These are phyloP conservation scores for Poecilia wingei DNA, from an alignment of 2,797 vertebrate species.

Conservation along the genomic window DNA sequence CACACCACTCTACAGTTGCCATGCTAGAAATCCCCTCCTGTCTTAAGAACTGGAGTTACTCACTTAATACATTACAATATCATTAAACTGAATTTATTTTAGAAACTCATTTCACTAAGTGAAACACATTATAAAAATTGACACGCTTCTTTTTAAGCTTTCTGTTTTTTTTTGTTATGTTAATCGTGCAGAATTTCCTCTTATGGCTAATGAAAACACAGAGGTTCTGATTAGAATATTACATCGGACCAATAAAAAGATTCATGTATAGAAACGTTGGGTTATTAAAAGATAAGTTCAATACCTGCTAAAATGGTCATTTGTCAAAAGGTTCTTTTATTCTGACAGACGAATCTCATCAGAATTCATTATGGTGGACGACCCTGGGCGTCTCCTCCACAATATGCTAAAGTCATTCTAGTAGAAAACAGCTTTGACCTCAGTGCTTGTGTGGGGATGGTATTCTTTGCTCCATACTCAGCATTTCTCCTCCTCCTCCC, in stretches of 20 bases:
- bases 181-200: neutral
- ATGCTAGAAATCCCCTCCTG: neutral
- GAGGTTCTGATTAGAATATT: neutral
- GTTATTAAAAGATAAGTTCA: neutral
- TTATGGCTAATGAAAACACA: neutral
- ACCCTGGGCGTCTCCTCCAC: neutral
- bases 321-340: neutral
- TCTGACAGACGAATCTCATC: neutral
- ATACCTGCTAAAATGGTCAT: neutral
- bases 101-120: conserved; percentile 1
- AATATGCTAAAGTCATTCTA: neutral
- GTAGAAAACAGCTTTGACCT: conserved; percentile 2
- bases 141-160: neutral
- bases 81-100: neutral
- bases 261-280: neutral
- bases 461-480: neutral
- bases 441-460: neutral
- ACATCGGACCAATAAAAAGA: neutral
- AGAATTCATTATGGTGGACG: neutral
- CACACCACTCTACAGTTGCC: neutral
- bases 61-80: neutral
- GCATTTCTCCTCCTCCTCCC: neutral
- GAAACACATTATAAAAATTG: neutral
- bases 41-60: neutral
- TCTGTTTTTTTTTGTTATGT: neutral